phyloP scores from a whole-genome alignment of 2,888 invertebrate species.

The Hetaerina titia region DNA sequence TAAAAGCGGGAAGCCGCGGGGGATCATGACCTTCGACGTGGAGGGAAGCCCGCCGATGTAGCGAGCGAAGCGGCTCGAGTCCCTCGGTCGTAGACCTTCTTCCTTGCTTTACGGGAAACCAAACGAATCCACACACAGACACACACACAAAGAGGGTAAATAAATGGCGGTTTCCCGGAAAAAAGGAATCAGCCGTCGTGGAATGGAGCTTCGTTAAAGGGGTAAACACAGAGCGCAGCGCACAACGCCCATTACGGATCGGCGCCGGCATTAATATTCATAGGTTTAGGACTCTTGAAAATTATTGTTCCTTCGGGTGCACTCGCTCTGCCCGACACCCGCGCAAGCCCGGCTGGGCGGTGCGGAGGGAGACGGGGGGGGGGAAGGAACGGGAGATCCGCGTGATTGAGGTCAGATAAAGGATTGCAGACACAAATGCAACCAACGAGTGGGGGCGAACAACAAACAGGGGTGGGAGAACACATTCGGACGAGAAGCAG shows the following conservation, averaged over 20 bases:
- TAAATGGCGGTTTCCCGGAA: background rate
- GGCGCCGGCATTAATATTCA: conserved; percentile 23
- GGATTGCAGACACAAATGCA: background rate
- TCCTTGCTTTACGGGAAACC: background rate
- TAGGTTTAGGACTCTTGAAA: background rate
- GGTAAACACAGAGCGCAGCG: conserved; percentile 3
- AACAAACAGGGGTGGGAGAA: no score
- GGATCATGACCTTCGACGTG: background rate
- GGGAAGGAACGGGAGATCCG: background rate
- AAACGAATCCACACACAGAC: background rate
- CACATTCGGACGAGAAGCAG: no score
- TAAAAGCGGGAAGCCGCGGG: background rate
- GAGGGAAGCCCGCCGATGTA: background rate
- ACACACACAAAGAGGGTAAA: background rate
- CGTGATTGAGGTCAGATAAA: background rate
- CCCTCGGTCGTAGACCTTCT: conserved; percentile 2
- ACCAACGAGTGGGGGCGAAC: no score
- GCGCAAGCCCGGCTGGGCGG: background rate
- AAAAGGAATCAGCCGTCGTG: background rate
- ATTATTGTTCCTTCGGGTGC: background rate
- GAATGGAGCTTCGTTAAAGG: background rate
- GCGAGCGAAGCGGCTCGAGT: no score
- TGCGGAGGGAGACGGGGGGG: background rate
- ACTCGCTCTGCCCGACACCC: background rate
- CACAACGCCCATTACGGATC: background rate